Percentiles rank a stretch among this genome's conserved stretches.
These are phyloP conservation scores for Eurois occulta DNA, from an alignment of 2,888 invertebrate genomes.

Conservation along the genomic window DNA sequence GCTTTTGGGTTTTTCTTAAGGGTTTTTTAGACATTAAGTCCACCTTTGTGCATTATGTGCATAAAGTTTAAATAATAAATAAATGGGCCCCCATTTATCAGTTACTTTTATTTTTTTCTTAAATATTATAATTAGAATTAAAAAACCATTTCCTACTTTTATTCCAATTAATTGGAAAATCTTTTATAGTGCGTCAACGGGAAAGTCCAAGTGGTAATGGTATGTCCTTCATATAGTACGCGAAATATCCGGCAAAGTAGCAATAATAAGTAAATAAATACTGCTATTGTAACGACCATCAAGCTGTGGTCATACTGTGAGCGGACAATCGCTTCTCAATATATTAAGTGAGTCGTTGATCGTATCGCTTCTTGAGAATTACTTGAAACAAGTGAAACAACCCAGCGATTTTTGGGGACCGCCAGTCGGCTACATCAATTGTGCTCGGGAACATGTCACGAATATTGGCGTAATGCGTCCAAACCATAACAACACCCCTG, in stretches of 20 bases:
- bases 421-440: too few species aligned
- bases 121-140: not conserved
- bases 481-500: too few species aligned
- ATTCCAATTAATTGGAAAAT: conserved; percentile 7
- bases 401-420: too few species aligned
- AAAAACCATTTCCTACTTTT: not conserved
- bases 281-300: conserved; percentile 51
- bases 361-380: not conserved
- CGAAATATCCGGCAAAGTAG: conserved; percentile 45
- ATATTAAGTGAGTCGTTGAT: not conserved
- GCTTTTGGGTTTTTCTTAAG: too few species aligned
- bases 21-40: too few species aligned
- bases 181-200: conserved; percentile 18
- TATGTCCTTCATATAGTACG: conserved; percentile 38
- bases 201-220: conserved; percentile 24
- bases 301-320: conserved; percentile 28
- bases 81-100: too few species aligned
- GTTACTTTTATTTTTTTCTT: too few species aligned
- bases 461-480: too few species aligned
- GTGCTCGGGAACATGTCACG: too few species aligned
- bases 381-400: not conserved
- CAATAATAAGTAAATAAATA: conserved; percentile 47
- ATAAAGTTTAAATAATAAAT: too few species aligned
- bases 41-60: too few species aligned
- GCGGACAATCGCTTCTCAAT: conserved; percentile 33